Conservation (phyloP, 1,140 invertebrate species). For the Aphelenchoides avenae region DNA sequence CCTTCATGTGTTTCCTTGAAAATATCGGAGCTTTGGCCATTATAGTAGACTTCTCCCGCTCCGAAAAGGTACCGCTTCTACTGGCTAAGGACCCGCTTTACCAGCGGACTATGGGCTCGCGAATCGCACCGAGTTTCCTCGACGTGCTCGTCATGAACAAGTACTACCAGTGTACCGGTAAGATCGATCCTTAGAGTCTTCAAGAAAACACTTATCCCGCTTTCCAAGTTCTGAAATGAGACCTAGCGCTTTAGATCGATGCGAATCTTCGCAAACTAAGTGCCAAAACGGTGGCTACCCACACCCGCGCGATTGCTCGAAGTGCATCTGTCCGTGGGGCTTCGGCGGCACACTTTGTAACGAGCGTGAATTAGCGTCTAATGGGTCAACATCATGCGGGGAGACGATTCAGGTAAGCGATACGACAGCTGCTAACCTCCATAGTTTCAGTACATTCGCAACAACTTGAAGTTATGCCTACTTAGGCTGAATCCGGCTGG, state of each 20-base stretch:
- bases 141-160: conserved; percentile 26
- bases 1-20: no score
- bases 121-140: conserved; percentile 16
- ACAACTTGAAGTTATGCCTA: no score
- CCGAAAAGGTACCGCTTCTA: conserved; percentile 12
- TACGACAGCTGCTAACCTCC: no score
- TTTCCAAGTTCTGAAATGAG: no score
- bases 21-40: no score
- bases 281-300: conserved; percentile 27
- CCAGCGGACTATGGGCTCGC: conserved; percentile 30
- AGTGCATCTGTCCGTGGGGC: conserved; percentile 29
- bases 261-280: neutral
- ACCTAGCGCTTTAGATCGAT: conserved; percentile 16
- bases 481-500: neutral
- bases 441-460: no score
- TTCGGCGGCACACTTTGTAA: conserved; percentile 9
- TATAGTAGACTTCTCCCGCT: conserved; percentile 16
- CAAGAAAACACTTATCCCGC: conserved; percentile 15
- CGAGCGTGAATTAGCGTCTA: neutral
- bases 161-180: conserved; percentile 24
- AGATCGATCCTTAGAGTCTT: neutral
- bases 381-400: conserved; percentile 1
- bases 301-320: conserved; percentile 15
- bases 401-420: neutral
- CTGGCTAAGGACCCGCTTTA: conserved; percentile 20